Base-by-base conservation (phyloP, 2,888 invertebrate species). In the Nowickia ferox region DNA sequence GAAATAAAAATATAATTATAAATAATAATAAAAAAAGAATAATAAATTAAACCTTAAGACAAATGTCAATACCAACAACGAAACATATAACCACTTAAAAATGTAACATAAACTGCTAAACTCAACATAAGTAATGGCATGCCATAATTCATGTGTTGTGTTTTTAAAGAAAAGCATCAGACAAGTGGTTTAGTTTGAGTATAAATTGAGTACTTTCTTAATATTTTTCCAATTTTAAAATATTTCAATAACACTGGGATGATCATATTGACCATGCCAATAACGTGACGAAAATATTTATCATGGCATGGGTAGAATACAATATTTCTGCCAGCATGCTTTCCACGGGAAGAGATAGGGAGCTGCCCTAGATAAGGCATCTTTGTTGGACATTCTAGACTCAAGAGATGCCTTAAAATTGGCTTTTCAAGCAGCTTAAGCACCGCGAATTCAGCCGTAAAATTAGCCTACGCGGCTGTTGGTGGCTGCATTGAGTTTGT, bases 81-180 rank as follows among this genome's bases (percentile, higher is more conserved):
- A 42, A 57, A 63, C 11, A 8, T 44, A 46, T 51, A 42, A n/a
- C 9, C 6, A 53, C 48, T 38, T 19, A 22, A 11, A 19, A 42
- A 53, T 66, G 10, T 57, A 66, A 75, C 44, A 63, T 65, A 55
- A 71, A 76, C 10, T 48, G 63, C 44, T 68, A 77, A 80, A 48
- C 15, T 11, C 42, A 84, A 76, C 65, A 46, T 71, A 78, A 63
- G 1, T 51, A 68, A 76, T 65, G 59, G n/a, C 86, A 86, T 86
- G 82, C 86, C 82, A 75, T 78, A 59, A 81, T 44, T 57, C 13
- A 30, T 44, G 22, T 59, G 30, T 61, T 55, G 55, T 19, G 30
- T 10, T 40, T n/a, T 30, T n/a, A 19, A 11, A 17, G 17, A 51
- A 38, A 68, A 30, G 9, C 40, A 42, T 17, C 40, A n/a, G 42